Percentiles rank a stretch among this genome's conserved stretches.
Evolutionary conservation across 1,140 invertebrate genomes (phyloP).

Genomic region (Lethrus apterus): DNA sequence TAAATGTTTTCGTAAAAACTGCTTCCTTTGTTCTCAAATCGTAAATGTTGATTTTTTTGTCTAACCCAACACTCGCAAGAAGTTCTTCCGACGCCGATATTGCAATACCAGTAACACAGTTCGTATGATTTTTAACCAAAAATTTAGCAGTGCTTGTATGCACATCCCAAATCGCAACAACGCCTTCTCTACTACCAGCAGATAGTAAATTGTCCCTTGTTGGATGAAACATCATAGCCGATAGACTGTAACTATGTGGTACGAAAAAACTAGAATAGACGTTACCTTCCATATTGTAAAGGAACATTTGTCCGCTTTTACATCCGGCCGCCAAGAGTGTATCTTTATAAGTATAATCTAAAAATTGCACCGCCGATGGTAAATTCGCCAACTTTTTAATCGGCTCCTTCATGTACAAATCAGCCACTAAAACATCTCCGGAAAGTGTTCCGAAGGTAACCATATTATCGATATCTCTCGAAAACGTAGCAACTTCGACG

Average conservation of each 20-base stretch:
- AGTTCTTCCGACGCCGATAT: conserved; percentile 21
- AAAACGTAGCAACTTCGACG: conserved; percentile 20
- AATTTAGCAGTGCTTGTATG: conserved; percentile 20
- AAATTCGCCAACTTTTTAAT: conserved; percentile 18
- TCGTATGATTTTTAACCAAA: conserved; percentile 16
- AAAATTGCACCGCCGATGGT: conserved; percentile 20
- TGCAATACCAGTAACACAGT: conserved; percentile 22
- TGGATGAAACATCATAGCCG: conserved; percentile 23
- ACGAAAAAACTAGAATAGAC: conserved; percentile 25
- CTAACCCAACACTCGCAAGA: conserved; percentile 22
- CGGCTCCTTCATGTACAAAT: conserved; percentile 17
- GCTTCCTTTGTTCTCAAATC: conserved; percentile 21
- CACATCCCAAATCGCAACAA: conserved; percentile 28
- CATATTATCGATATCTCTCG: conserved; percentile 17
- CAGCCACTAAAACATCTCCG: conserved; percentile 22
- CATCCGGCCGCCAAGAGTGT: conserved; percentile 25
- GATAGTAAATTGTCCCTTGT: conserved; percentile 19
- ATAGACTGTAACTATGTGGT: conserved; percentile 21
- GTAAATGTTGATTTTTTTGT: conserved; percentile 23
- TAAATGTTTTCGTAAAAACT: conserved; percentile 18
- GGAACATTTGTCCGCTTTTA: conserved; percentile 25
- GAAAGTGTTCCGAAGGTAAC: conserved; percentile 23
- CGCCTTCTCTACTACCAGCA: conserved; percentile 23
- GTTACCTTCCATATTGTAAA: conserved; percentile 19
- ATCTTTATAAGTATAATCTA: conserved; percentile 25